Evolutionary conservation across 2,888 invertebrate species (phyloP), one percentile per base, ranked within the genome.

Genomic region (Ichneumoninae sp.): DNA sequence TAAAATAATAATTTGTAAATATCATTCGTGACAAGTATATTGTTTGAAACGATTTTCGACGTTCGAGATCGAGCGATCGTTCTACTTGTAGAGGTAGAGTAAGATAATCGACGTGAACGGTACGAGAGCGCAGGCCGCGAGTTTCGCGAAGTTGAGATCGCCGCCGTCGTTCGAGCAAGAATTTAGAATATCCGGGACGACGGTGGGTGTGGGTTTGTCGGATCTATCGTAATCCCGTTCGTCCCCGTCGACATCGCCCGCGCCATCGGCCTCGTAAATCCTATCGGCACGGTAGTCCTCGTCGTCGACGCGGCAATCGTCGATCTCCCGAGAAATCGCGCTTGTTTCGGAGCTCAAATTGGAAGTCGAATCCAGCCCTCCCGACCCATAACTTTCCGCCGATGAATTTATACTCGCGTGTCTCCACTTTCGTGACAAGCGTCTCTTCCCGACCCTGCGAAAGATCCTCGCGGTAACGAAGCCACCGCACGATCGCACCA

Each of bases 21-120:
- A 13, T 3, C 1, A 44, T 22, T 40, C 13, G 33, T 33, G 16
- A n/a, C 5, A 54, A 10, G 10, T 4, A 40, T 40, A 8, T 19
- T 22, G 3, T 54, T 54, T 6, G 30, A 2, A 30, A 62, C 13
- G 6, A 26, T 69, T 44, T 66, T 33, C 36, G 16, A 30, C 33
- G 16, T 74, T 74, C 2, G 82, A 79, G n/a, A 84, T 84, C 19
- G 65, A 60, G 60, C 13, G 60, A 19, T 54, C 40, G 57, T 16
- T 72, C 47, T 90, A 91, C 60, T 90, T 92, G 86, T 91, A 92
- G 84, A 90, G 83, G 77, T 91, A 91, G n/a, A 92, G 77, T 26
- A 92, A 83, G 33, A 92, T 83, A 40, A 91, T 88, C 22, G 93
- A 92, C 44, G 91, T 88, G 79, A 92, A 90, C 4, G 93, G 92